phyloP scores from a whole-genome alignment of 2,888 invertebrate genomes.

The Spilosoma lubricipeda region DNA sequence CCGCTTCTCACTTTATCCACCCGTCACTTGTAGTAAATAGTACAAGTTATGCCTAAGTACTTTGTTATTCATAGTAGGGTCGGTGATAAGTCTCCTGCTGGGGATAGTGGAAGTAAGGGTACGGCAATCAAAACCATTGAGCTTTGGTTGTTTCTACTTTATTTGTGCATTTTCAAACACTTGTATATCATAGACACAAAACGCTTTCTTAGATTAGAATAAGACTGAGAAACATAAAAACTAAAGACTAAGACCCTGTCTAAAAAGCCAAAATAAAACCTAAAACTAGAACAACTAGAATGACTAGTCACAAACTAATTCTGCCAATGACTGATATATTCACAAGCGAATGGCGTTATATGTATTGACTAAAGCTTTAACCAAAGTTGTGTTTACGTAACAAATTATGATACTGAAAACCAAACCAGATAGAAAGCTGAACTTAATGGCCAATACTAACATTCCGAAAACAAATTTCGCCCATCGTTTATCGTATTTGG shows the following conservation, averaged over 20 bases:
- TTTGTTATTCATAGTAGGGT: conserved; percentile 47
- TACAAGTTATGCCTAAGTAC: conserved; percentile 30
- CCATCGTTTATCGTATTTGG: background rate
- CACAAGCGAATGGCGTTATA: background rate
- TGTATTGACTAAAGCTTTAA: background rate
- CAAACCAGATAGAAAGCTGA: background rate
- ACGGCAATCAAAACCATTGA: background rate
- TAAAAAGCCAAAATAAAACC: too few relatives aligned
- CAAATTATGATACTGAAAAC: background rate
- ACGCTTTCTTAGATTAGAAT: background rate
- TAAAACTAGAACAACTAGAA: background rate
- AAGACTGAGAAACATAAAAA: background rate
- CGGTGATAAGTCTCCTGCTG: conserved; percentile 29
- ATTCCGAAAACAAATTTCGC: background rate
- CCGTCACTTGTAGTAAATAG: conserved; percentile 25
- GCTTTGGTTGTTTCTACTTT: background rate
- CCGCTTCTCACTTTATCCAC: conserved; percentile 28
- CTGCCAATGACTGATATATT: too few relatives aligned
- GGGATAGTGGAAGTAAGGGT: conserved; percentile 3
- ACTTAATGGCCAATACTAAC: background rate
- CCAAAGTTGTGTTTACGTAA: background rate
- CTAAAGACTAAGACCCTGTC: background rate
- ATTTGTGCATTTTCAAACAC: background rate
- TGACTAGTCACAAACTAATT: too few relatives aligned
- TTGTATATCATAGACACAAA: background rate